These are phyloP conservation scores for Rhabditoides inermis DNA, from an alignment of 2,888 invertebrate species.

Conservation along the genomic window DNA sequence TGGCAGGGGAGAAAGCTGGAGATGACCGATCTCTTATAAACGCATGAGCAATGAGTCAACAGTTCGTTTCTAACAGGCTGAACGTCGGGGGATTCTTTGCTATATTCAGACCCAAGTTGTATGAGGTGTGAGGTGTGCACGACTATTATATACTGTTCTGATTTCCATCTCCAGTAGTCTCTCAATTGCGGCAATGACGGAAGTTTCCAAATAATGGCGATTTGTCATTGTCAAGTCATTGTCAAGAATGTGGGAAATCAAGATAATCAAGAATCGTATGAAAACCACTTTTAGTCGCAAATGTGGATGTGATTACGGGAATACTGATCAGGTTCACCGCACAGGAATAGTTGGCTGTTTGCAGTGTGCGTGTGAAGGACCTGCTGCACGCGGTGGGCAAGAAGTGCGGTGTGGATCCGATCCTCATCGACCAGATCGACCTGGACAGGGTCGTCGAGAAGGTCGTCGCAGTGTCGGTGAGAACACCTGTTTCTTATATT, in stretches of 20 bases:
- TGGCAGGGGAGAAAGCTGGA: too few relatives aligned
- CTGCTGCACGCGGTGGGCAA: constrained; percentile 50
- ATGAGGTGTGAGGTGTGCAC: too few relatives aligned
- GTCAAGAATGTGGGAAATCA: neutral
- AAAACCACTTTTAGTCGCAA: neutral
- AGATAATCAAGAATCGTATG: neutral
- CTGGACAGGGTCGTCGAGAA: constrained; percentile 51
- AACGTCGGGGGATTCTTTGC: too few relatives aligned
- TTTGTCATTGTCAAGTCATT: neutral
- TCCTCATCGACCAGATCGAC: constrained; percentile 46
- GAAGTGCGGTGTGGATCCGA: constrained; percentile 48
- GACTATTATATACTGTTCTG: too few relatives aligned
- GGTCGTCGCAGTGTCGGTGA: too few relatives aligned
- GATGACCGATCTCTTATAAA: too few relatives aligned
- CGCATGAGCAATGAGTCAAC: too few relatives aligned
- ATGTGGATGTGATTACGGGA: neutral
- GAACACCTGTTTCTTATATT: too few relatives aligned
- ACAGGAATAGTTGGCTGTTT: neutral
- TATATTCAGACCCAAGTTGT: too few relatives aligned
- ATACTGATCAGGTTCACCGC: neutral
- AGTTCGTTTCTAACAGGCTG: too few relatives aligned
- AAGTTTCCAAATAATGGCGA: neutral
- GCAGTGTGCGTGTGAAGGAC: constrained; percentile 45
- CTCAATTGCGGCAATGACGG: too few relatives aligned
- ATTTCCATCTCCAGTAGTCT: too few relatives aligned